Evolutionary conservation across 1,140 invertebrate species (phyloP), one percentile per base, ranked within the genome.

Genomic region (Drosophila tani): DNA sequence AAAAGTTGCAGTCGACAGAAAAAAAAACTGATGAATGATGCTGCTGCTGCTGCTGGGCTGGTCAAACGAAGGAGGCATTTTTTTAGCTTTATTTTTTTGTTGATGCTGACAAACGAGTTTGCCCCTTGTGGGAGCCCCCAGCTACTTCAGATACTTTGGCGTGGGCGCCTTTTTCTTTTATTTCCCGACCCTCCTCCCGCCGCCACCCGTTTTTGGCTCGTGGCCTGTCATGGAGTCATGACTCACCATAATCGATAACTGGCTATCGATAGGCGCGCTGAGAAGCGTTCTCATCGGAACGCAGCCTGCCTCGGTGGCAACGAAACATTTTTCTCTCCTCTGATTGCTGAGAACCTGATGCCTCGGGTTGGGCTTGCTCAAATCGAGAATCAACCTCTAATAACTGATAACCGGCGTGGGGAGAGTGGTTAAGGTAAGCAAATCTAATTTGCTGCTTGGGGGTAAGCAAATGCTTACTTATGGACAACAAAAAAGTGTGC

Each of bases 141-240:
- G 67, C 69, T 70, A 70, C 69, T 59, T 71, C 70, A 73, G 67
- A 59, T 73, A 73, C 53, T 73, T 47, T 47, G 29, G 70, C 67
- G 70, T 73, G 70, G 70, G 70, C 70, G 70, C 70, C 71, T 46
- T 29, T 55, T 41, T 57, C 40, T 49, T 32, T 59, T 3, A 11
- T 40, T 24, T 40, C 41, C 32, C 45, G 32, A 35, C 41, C 9
- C 3, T 5, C 27, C 6, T 11, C 29, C 32, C 5, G 27, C 27
- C 27, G 27, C 27, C 27, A 6, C 27, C 27, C 35, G 19, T 14
- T 56, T 66, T 78, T 78, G 75, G 75, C 75, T 78, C 75, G 75
- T 78, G 75, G 75, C 75, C 57, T 78, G 75, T 78, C 75, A 78
- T 78, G 75, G 45, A 78, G 64, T 78, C 75, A 78, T 59, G 70